Percentiles rank a stretch among this genome's conserved stretches.
Evolutionary conservation across 2,113 vertebrate genomes (phyloP).

Genomic region (Butorides virescens): DNA sequence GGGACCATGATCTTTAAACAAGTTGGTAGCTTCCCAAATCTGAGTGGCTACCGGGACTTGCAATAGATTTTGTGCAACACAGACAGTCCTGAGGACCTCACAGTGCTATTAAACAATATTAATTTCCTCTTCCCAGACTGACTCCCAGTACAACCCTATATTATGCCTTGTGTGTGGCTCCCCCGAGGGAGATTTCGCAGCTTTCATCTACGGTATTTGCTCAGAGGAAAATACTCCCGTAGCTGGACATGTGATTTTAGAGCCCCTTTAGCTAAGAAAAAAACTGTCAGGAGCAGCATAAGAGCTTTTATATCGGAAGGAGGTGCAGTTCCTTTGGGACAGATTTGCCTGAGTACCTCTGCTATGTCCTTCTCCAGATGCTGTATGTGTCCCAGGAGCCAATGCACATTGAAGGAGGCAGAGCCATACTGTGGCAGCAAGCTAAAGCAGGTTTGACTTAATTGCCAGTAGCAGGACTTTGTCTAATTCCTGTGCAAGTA

Average conservation of each 20-base stretch:
- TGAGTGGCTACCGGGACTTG: rapidly evolving
- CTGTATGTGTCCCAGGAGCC: neutral
- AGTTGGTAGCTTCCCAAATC: neutral
- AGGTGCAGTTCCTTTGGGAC: neutral
- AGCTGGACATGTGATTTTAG: neutral
- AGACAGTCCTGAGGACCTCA: neutral
- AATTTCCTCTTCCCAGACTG: neutral
- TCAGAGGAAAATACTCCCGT: neutral
- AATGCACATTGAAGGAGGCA: neutral
- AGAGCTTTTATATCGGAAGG: neutral
- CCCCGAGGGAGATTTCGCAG: neutral
- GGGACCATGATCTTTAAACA: neutral
- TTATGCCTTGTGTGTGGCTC: neutral
- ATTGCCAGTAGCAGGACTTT: neutral
- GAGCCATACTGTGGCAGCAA: neutral
- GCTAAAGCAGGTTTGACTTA: neutral
- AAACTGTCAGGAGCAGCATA: neutral
- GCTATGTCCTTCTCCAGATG: neutral
- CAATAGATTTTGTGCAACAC: neutral
- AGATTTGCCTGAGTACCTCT: neutral
- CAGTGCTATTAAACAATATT: neutral
- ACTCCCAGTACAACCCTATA: neutral
- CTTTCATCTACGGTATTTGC: neutral
- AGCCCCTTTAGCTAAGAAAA: neutral
- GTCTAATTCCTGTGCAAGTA: neutral